Base-by-base conservation (phyloP, 2,797 vertebrate species). In the Capromys pilorides region DNA sequence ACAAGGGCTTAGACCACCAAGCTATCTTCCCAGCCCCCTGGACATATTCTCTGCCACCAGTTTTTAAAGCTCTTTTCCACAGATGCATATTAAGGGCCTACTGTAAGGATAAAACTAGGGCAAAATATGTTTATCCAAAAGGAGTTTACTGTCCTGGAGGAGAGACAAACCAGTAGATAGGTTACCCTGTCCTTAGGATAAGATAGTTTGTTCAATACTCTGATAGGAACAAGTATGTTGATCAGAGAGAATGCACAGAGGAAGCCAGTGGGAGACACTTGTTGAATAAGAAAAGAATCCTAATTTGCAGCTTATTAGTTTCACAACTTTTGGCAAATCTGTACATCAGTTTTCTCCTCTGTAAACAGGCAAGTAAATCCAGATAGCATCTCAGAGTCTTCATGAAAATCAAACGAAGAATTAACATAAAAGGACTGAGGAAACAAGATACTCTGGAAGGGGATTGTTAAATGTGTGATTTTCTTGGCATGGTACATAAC, bases 371-470 rank as follows among this genome's bases (percentile, higher is more conserved):
- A 90, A 91, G 79, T 95, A 87, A 95, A 91, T 92, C 28, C 54
- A 91, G 61, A 94, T 1, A 79, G 67, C 39, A 45, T 95, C 81
- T 94, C 26, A 59, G 71, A 95, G 67, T 81, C 93, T 96, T 89
- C 88, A 85, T 62, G 57, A 95, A 51, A 69, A 87, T 82, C 86
- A 80, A 19, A 78, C 94, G 81, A 95, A 96, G 73, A 82, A 26
- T 94, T 26, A 3, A 93, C 77, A 89, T 95, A 94, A 82, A 78
- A 96, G 41, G 77, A 91, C 49, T 91, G 93, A 94, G 66, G 86
- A 94, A 96, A 81, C 69, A 62, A 62, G 85, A 61, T 84, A 39
- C 22, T 62, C 14, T 80, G 26, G 54, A 64, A 93, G 67, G 75
- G 84, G 81, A 69, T 91, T 45, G 5, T 80, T 91, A 92, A 95